Percentiles rank a stretch among this genome's conserved stretches.
Evolutionary conservation across 1,140 invertebrate species (phyloP).

Genomic region (Neodiprion virginianus): DNA sequence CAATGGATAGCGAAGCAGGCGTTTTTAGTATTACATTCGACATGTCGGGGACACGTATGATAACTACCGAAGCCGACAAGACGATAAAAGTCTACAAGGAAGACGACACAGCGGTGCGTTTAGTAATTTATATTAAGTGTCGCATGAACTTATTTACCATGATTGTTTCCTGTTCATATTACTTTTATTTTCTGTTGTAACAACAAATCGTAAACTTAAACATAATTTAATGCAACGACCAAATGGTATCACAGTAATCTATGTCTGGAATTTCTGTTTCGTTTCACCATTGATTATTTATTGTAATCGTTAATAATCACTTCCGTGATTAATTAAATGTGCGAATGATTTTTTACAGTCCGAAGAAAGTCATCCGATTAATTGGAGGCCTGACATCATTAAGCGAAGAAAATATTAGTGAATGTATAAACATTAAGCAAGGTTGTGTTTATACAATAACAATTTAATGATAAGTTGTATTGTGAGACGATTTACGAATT

Average conservation of each 20-base stretch:
- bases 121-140: not conserved
- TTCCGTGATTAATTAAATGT: too few species aligned
- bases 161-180: slow-evolving; percentile 13
- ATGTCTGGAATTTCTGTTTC: slow-evolving; percentile 16
- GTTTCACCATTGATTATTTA: slow-evolving; percentile 18
- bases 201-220: slow-evolving; percentile 9
- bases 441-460: not conserved
- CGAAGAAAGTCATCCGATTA: slow-evolving; percentile 95
- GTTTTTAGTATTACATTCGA: slow-evolving; percentile 97
- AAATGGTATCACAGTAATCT: not conserved
- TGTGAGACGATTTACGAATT: not conserved
- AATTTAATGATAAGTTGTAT: not conserved
- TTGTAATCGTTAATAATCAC: too few species aligned
- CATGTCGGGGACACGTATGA: slow-evolving; percentile 89
- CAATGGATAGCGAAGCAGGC: slow-evolving; percentile 98
- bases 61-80: slow-evolving; percentile 98
- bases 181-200: slow-evolving; percentile 23
- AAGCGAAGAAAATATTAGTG: slow-evolving; percentile 86
- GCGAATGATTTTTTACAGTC: slow-evolving; percentile 65
- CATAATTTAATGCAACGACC: slow-evolving; percentile 14
- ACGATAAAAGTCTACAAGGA: slow-evolving; percentile 99
- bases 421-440: not conserved
- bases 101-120: slow-evolving; percentile 87
- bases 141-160: not conserved
- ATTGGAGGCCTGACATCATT: slow-evolving; percentile 96